These are phyloP conservation scores for Papilio aristodemus DNA, from an alignment of 1,140 invertebrate genomes.

Conservation along the genomic window DNA sequence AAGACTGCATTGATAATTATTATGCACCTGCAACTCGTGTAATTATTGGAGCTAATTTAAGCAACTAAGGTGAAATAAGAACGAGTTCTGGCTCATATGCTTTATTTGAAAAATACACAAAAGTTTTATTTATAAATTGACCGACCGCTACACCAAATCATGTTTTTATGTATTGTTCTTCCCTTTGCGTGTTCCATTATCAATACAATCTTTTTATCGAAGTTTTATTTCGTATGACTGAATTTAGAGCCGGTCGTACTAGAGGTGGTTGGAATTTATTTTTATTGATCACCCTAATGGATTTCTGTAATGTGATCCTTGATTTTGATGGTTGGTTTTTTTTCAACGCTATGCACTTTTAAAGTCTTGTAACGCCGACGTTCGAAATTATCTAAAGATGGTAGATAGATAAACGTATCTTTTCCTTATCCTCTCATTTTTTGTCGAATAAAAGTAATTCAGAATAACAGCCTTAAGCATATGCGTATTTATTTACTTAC, in stretches of 20 bases:
- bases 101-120: too few relatives aligned
- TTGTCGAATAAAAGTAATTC: background rate
- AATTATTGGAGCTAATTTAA: too few relatives aligned
- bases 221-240: conserved; percentile 65
- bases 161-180: conserved; percentile 33
- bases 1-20: too few relatives aligned
- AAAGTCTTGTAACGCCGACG: conserved; percentile 60
- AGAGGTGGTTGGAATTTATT: conserved; percentile 64
- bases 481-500: background rate
- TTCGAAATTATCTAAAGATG: conserved; percentile 47
- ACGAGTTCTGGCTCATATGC: too few relatives aligned
- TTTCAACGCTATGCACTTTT: conserved; percentile 57
- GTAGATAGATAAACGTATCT: conserved; percentile 43
- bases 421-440: conserved; percentile 30
- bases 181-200: conserved; percentile 38
- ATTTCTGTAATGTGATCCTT: conserved; percentile 77
- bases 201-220: conserved; percentile 49
- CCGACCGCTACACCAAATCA: background rate
- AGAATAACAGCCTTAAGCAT: background rate
- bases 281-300: conserved; percentile 75
- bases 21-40: too few relatives aligned
- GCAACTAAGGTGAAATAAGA: too few relatives aligned
- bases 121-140: conserved; percentile 22
- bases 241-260: conserved; percentile 55
- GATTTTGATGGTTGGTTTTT: conserved; percentile 59